Conservation (phyloP, 2,888 invertebrate species). For the Dryobota labecula region DNA sequence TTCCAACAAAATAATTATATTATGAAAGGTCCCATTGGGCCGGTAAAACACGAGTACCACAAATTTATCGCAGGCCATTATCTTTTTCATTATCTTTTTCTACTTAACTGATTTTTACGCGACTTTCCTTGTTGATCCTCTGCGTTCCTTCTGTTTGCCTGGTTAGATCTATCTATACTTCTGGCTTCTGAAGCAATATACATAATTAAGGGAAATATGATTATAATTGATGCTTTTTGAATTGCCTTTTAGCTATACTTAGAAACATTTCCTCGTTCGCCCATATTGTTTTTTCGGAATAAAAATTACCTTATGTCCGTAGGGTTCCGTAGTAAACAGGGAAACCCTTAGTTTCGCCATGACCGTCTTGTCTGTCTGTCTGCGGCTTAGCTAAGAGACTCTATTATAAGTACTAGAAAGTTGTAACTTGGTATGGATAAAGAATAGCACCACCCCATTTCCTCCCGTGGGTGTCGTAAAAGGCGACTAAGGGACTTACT, state of each 20-base stretch:
- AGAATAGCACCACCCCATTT: no score
- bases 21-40: constrained; percentile 24
- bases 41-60: constrained; percentile 43
- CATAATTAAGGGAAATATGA: constrained; percentile 16
- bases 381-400: no score
- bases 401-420: no score
- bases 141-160: constrained; percentile 29
- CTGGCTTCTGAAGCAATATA: constrained; percentile 8
- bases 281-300: no score
- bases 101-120: constrained; percentile 43
- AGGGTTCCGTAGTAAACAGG: no score
- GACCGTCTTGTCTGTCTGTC: no score
- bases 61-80: constrained; percentile 45
- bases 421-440: no score
- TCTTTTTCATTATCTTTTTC: constrained; percentile 58
- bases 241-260: neutral
- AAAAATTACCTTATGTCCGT: no score
- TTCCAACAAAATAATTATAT: constrained; percentile 40
- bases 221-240: constrained; percentile 14
- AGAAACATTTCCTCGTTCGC: neutral
- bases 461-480: no score
- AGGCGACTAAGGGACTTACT: no score
- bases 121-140: constrained; percentile 53
- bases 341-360: no score
- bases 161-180: constrained; percentile 20